Percentiles rank a stretch among this genome's conserved stretches.
These are phyloP conservation scores for Chloroclystis v-ata DNA, from an alignment of 2,888 invertebrate species.

Conservation along the genomic window DNA sequence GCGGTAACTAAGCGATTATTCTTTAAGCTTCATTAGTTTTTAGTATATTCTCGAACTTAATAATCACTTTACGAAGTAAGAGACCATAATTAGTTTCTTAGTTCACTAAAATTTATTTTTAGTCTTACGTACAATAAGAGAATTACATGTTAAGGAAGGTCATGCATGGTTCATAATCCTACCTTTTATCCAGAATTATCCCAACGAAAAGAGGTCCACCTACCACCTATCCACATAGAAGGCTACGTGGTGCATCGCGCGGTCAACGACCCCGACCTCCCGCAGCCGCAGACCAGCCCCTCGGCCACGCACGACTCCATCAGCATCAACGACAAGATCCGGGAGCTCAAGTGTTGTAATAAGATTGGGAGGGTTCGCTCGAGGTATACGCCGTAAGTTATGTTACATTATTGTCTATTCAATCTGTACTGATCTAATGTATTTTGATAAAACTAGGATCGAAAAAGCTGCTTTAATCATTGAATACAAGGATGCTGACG, in stretches of 20 bases:
- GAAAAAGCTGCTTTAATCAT: too few species aligned
- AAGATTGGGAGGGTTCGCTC: conserved; percentile 20
- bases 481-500: too few species aligned
- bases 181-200: conserved; percentile 27
- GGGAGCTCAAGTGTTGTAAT: conserved; percentile 49
- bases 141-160: too few species aligned
- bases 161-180: too few species aligned
- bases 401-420: background rate
- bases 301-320: conserved; percentile 37
- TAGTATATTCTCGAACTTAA: conserved; percentile 3
- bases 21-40: background rate
- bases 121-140: too few species aligned
- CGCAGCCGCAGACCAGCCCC: conserved; percentile 8
- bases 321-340: conserved; percentile 55
- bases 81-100: too few species aligned
- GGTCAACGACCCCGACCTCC: conserved; percentile 13
- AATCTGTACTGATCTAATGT: too few species aligned
- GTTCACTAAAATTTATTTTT: too few species aligned
- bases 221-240: conserved; percentile 57
- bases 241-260: conserved; percentile 32
- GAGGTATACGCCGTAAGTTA: conserved; percentile 32
- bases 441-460: too few species aligned
- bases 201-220: conserved; percentile 33
- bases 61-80: too few species aligned
- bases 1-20: conserved; percentile 32